Conservation (phyloP, 2,113 vertebrate genomes). For the Eudyptes chrysolophus region DNA sequence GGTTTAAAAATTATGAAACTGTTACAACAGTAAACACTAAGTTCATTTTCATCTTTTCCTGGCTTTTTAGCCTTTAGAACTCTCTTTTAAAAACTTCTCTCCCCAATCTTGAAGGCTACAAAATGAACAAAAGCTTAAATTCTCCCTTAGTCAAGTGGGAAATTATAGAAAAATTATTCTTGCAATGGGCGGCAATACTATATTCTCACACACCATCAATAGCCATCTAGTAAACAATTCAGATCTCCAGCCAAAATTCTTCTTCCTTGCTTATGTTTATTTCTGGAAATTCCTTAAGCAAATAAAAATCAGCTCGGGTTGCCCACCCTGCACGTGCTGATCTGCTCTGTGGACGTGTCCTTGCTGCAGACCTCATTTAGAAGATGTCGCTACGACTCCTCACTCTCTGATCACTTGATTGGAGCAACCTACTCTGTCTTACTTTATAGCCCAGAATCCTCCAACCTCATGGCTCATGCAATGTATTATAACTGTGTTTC, state of each 20-base stretch:
- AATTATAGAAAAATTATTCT: neutral
- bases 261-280: neutral
- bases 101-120: neutral
- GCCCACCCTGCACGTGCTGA: neutral
- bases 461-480: neutral
- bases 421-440: neutral
- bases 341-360: neutral
- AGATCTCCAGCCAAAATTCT: neutral
- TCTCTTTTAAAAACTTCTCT: neutral
- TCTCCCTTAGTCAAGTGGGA: neutral
- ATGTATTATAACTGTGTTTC: neutral
- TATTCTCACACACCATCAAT: neutral
- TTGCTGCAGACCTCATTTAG: neutral
- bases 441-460: neutral
- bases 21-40: neutral
- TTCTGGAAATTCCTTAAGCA: neutral
- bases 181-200: neutral
- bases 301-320: neutral
- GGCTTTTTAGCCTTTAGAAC: neutral
- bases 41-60: neutral
- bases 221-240: neutral
- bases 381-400: neutral
- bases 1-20: neutral
- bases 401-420: neutral
- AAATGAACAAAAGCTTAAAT: neutral